Conservation (phyloP, 2,113 vertebrate genomes). For the Centropus unirufus region DNA sequence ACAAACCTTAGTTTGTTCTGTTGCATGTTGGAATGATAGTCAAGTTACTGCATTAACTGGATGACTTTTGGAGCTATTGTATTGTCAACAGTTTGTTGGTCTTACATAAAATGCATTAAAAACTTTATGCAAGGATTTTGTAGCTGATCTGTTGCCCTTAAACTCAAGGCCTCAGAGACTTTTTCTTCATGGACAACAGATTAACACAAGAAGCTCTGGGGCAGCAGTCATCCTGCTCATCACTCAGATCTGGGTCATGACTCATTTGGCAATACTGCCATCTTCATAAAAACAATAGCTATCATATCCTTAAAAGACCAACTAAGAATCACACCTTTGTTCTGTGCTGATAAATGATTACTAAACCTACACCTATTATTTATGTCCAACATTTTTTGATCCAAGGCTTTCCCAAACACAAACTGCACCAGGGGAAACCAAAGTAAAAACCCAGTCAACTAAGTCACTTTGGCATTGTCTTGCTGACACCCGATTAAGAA, state of each 20-base stretch:
- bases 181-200: not conserved
- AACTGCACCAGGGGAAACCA: not conserved
- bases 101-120: not conserved
- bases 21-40: not conserved
- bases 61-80: not conserved
- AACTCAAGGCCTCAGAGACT: not conserved
- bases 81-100: fast-evolving
- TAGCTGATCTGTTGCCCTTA: not conserved
- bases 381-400: not conserved
- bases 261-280: not conserved
- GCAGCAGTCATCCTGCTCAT: not conserved
- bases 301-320: not conserved
- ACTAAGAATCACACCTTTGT: not conserved
- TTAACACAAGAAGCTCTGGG: not conserved
- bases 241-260: not conserved
- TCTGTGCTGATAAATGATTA: not conserved
- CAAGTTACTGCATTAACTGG: not conserved
- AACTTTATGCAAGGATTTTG: not conserved
- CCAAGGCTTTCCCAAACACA: not conserved
- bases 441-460: not conserved
- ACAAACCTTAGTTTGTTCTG: not conserved
- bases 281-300: not conserved
- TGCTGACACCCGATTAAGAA: not conserved
- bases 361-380: not conserved
- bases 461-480: not conserved